A percentile compares a stretch with the other conserved stretches of the same genome.
Conservation (phyloP, 2,797 vertebrate species). For the Parauchenoglanis ngamensis region DNA sequence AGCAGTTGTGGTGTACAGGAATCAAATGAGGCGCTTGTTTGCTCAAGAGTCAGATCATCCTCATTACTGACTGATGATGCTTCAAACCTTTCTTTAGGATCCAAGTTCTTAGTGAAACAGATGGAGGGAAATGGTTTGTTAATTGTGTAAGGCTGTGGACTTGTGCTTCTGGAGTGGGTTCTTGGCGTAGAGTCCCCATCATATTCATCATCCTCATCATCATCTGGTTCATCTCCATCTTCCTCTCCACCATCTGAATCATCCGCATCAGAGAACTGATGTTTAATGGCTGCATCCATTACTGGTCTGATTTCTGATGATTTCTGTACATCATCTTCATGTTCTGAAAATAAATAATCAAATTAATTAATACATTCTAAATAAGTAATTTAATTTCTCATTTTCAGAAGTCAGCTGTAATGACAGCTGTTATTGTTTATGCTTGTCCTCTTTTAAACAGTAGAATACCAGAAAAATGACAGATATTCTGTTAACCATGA, state of each 20-base stretch:
- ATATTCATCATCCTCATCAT: slow-evolving; percentile 94
- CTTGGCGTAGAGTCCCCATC: slow-evolving; percentile 94
- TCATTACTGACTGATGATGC: slow-evolving; percentile 82
- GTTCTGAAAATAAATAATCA: slow-evolving; percentile 40
- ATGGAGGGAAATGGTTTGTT: slow-evolving; percentile 83
- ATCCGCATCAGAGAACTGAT: slow-evolving; percentile 97
- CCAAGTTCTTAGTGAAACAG: slow-evolving; percentile 80
- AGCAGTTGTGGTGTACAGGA: slow-evolving; percentile 89
- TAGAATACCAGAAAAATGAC: neutral
- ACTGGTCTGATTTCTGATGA: slow-evolving; percentile 75
- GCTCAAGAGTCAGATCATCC: slow-evolving; percentile 82
- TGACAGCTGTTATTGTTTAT: neutral
- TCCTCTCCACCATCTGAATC: slow-evolving; percentile 90
- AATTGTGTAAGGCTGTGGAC: slow-evolving; percentile 85
- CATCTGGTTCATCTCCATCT: slow-evolving; percentile 92
- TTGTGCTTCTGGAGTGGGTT: slow-evolving; percentile 91
- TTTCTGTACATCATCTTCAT: slow-evolving; percentile 84
- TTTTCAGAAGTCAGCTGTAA: neutral
- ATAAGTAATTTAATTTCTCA: neutral
- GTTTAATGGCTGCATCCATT: slow-evolving; percentile 78
- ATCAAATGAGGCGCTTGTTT: slow-evolving; percentile 85
- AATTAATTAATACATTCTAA: neutral
- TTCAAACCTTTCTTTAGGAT: slow-evolving; percentile 65
- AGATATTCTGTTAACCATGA: neutral
- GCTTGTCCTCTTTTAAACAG: neutral